Evolutionary conservation across 2,888 invertebrate species (phyloP), one percentile per base, ranked within the genome.

Genomic region (Synanthedon formicaeformis): DNA sequence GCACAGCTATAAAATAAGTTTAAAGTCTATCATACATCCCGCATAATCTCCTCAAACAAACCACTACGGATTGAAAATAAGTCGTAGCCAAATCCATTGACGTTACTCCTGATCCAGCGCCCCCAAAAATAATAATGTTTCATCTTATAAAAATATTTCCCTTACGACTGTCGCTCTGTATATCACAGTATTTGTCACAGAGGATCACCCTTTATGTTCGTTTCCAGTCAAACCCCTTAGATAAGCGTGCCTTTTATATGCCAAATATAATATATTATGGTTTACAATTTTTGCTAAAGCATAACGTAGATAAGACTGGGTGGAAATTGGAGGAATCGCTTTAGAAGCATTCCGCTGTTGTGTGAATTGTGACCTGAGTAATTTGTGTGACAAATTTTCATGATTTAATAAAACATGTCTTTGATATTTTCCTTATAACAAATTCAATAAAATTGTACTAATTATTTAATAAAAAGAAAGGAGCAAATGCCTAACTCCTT

Each of bases 181-280:
- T 86, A 86, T 86, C 87, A 86, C 84, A 75, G 81, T 86, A 87
- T 87, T 87, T 87, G 87, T 87, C 87, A 87, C 86, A 85, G 83
- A 85, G 85, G 87, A 87, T 87, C 87, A 87, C 87, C 87, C 87
- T 87, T 87, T 87, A 86, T 86, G 87, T 85, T 87, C 85, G 83
- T 83, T 86, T 83, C 84, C 85, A 86, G 86, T 83, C 87, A 87
- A 87, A 87, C 87, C 87, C 87, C 86, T 86, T 86, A 86, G 87
- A 87, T 87, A 87, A 86, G 86, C 85, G 85, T 80, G 87, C 86
- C 86, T 87, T 87, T 87, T 86, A 87, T 87, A 87, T 85, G 87
- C 84, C 87, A 85, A 87, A 87, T 87, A 87, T 87, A 86, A 87
- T 86, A 87, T 87, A 87, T 87, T 86, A 85, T 86, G 84, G 81